phyloP scores from a whole-genome alignment of 2,797 vertebrate genomes.

The Hippoglossus hippoglossus region DNA sequence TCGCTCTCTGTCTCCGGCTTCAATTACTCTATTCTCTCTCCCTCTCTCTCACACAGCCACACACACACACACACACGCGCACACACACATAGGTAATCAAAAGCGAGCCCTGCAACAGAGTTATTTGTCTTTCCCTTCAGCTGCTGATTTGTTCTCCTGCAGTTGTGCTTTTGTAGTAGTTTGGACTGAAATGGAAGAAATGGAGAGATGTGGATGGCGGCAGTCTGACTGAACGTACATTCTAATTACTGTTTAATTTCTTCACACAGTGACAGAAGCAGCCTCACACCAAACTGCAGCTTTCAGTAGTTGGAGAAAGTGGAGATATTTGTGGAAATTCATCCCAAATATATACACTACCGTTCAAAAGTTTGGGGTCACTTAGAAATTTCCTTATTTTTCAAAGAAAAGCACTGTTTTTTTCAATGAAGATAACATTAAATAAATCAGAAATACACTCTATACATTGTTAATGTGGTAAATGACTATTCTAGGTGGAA shows the following conservation, averaged over 20 bases:
- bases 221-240: constrained; percentile 33
- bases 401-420: too few relatives aligned
- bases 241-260: constrained; percentile 39
- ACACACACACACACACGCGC: not conserved
- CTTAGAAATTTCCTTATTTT: too few relatives aligned
- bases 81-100: constrained; percentile 30
- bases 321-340: not conserved
- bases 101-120: constrained; percentile 18
- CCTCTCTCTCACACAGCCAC: not conserved
- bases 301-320: not conserved
- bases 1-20: not conserved
- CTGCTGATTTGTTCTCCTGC: constrained; percentile 36
- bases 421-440: too few relatives aligned
- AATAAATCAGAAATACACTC: too few relatives aligned
- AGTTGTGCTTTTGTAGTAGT: constrained; percentile 12
- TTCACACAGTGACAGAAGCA: constrained; percentile 12
- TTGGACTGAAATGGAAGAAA: constrained; percentile 27
- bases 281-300: constrained; percentile 22
- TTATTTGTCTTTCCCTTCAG: constrained; percentile 39
- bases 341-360: not conserved
- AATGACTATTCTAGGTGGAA: too few relatives aligned
- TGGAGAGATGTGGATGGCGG: constrained; percentile 27
- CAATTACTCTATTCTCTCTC: constrained; percentile 6
- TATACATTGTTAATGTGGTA: too few relatives aligned
- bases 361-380: too few relatives aligned